These are phyloP conservation scores for Zonitis immaculata DNA, from an alignment of 2,888 invertebrate species.

Conservation along the genomic window DNA sequence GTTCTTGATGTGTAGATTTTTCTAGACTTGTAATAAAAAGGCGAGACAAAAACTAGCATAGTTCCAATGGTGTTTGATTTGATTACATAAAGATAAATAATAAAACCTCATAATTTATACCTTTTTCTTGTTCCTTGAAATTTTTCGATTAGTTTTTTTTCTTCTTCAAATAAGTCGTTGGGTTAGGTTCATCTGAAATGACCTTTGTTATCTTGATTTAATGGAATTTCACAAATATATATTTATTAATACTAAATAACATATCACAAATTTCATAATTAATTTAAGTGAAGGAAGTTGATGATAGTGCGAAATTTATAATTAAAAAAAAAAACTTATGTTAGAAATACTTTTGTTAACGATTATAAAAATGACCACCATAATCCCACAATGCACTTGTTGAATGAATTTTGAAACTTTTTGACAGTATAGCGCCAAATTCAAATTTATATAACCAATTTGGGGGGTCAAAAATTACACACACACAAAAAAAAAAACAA, in stretches of 20 bases:
- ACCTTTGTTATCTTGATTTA: constrained; percentile 41
- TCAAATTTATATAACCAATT: constrained; percentile 28
- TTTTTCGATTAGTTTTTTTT: constrained; percentile 14
- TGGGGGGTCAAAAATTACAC: no score
- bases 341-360: constrained; percentile 28
- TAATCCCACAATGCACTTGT: constrained; percentile 48
- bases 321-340: constrained; percentile 24
- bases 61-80: no score
- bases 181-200: constrained; percentile 49
- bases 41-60: no score
- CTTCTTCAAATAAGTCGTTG: constrained; percentile 36
- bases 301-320: constrained; percentile 26
- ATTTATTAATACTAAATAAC: constrained; percentile 35
- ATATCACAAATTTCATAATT: constrained; percentile 43
- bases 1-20: no score
- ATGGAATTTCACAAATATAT: constrained; percentile 31
- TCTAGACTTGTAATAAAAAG: no score
- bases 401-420: constrained; percentile 31
- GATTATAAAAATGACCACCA: constrained; percentile 42
- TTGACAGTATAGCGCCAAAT: constrained; percentile 33
- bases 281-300: constrained; percentile 30
- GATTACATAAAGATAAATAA: not conserved
- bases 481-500: no score
- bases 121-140: not conserved
- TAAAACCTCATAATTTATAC: not conserved